A percentile compares a stretch with the other conserved stretches of the same genome.
Evolutionary conservation across 2,797 vertebrate species (phyloP).

Genomic region (Fistularia commersonii): DNA sequence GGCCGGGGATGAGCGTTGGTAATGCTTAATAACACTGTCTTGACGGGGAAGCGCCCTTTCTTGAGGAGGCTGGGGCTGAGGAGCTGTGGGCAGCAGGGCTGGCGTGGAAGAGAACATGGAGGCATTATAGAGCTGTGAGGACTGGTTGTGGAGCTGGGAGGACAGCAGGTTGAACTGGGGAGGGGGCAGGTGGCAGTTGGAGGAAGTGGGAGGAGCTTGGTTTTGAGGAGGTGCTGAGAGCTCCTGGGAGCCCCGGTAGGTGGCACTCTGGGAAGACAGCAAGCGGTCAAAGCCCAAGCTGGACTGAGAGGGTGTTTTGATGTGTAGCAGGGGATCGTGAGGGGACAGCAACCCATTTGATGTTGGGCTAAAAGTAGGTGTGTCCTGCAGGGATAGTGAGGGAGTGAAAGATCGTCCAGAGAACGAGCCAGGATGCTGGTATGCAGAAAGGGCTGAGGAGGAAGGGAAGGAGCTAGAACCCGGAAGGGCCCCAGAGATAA

Average conservation of each 20-base stretch:
- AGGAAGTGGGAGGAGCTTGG: slow-evolving; percentile 69
- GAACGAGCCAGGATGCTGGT: slow-evolving; percentile 90
- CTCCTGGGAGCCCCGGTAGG: slow-evolving; percentile 76
- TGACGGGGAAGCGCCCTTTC: slow-evolving; percentile 84
- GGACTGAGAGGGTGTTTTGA: slow-evolving; percentile 85
- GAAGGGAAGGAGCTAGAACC: slow-evolving; percentile 86
- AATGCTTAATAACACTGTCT: slow-evolving; percentile 92
- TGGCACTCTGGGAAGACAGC: slow-evolving; percentile 76
- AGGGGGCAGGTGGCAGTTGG: slow-evolving; percentile 79
- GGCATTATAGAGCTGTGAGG: slow-evolving; percentile 84
- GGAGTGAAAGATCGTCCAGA: slow-evolving; percentile 86
- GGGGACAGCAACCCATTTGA: slow-evolving; percentile 89
- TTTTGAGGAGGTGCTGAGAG: slow-evolving; percentile 48
- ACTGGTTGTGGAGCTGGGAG: slow-evolving; percentile 80
- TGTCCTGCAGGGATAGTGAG: slow-evolving; percentile 86
- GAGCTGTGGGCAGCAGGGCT: slow-evolving; percentile 43
- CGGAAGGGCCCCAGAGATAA: slow-evolving; percentile 88
- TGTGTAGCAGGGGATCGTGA: slow-evolving; percentile 86
- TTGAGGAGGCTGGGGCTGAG: slow-evolving; percentile 69
- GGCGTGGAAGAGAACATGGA: slow-evolving; percentile 82
- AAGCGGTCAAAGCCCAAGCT: slow-evolving; percentile 86
- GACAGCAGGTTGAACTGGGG: slow-evolving; percentile 86
- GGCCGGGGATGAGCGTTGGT: slow-evolving; percentile 78
- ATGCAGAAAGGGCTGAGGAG: slow-evolving; percentile 88
- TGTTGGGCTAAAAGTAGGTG: slow-evolving; percentile 84